A percentile compares a stretch with the other conserved stretches of the same genome.
These are phyloP conservation scores for Glaucopsyche alexis DNA, from an alignment of 2,888 invertebrate genomes.

Conservation along the genomic window DNA sequence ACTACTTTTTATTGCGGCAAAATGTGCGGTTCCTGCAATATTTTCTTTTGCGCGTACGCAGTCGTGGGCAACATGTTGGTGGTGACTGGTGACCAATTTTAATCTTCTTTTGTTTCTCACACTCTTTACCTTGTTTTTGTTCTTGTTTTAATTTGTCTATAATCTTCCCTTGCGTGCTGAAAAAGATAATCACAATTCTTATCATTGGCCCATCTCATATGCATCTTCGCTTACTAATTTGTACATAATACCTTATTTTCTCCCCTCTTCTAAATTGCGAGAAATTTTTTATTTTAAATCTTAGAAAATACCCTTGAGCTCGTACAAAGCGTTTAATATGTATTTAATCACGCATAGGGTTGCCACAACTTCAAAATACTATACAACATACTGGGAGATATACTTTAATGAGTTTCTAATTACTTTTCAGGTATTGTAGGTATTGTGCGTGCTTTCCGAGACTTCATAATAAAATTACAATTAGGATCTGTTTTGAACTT, in stretches of 20 bases:
- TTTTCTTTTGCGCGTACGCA: no score
- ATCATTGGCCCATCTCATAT: not conserved
- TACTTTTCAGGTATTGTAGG: not conserved
- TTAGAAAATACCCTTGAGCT: slow-evolving; percentile 25
- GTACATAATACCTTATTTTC: not conserved
- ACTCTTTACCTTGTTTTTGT: no score
- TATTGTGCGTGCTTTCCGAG: not conserved
- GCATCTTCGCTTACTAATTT: not conserved
- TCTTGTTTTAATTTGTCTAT: not conserved
- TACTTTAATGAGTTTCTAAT: not conserved
- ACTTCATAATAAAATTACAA: not conserved
- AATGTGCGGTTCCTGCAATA: no score
- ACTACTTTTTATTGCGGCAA: no score
- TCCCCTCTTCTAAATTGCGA: slow-evolving; percentile 3
- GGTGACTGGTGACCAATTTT: no score
- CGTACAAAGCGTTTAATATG: slow-evolving; percentile 18
- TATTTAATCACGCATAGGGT: slow-evolving; percentile 17
- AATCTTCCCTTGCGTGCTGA: not conserved
- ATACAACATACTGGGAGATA: not conserved
- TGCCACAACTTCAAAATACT: not conserved
- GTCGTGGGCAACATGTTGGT: no score
- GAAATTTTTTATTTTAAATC: slow-evolving; percentile 25
- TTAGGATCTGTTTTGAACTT: not conserved
- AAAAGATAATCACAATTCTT: not conserved
- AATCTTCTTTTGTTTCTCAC: no score